A percentile compares a stretch with the other conserved stretches of the same genome.
phyloP scores from a whole-genome alignment of 2,888 invertebrate genomes.

The Dryocosmus kuriphilus region DNA sequence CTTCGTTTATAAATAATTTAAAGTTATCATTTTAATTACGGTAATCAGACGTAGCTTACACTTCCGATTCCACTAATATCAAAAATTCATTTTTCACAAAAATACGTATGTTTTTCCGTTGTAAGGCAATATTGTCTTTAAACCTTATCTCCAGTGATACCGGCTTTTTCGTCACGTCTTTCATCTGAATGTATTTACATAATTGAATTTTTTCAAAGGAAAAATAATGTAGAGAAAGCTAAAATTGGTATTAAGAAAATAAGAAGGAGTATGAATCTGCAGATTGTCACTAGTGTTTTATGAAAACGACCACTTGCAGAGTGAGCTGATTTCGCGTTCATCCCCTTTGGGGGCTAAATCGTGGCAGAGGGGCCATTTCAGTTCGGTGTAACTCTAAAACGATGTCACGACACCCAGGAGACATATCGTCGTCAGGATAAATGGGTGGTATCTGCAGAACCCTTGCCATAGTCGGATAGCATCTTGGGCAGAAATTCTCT shows the following conservation, averaged over 20 bases:
- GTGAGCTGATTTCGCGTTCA: conserved; percentile 34
- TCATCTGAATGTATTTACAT: too few relatives aligned
- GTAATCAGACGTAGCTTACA: too few relatives aligned
- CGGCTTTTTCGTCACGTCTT: too few relatives aligned
- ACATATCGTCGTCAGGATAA: conserved; percentile 33
- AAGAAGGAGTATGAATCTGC: conserved; percentile 26
- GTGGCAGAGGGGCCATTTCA: conserved; percentile 27
- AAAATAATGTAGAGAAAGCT: too few relatives aligned
- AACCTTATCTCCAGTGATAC: too few relatives aligned
- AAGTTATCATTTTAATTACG: too few relatives aligned
- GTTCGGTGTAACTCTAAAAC: conserved; percentile 29
- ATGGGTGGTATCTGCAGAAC: conserved; percentile 25
- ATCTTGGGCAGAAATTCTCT: conserved; percentile 21
- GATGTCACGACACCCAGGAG: conserved; percentile 28
- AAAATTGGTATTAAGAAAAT: neutral
- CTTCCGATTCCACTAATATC: too few relatives aligned
- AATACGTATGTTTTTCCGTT: too few relatives aligned
- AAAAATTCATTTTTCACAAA: too few relatives aligned
- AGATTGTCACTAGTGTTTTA: conserved; percentile 23
- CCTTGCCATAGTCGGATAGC: conserved; percentile 26
- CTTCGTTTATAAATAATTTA: too few relatives aligned
- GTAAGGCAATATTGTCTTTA: too few relatives aligned
- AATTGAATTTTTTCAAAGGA: too few relatives aligned
- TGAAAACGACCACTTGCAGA: conserved; percentile 34
- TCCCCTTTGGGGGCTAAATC: conserved; percentile 5